Evolutionary conservation across 2,888 invertebrate species (phyloP).

Genomic region (Drosophila anceps): DNA sequence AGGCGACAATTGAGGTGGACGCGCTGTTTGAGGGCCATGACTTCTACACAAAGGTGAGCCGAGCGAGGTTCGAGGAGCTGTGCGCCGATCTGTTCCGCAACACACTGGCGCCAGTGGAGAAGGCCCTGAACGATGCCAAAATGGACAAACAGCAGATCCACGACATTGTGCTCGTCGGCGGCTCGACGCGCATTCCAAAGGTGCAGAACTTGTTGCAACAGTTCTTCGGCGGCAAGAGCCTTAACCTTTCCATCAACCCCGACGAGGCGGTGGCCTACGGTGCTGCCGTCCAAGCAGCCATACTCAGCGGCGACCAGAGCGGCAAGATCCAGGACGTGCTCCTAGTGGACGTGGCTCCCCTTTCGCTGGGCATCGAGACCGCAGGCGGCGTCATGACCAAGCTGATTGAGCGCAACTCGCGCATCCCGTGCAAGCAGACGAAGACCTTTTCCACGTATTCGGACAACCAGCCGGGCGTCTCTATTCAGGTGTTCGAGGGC

Average conservation of each 20-base stretch:
- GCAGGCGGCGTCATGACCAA: conserved; percentile 42
- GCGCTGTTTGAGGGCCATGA: conserved; percentile 39
- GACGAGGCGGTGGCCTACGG: conserved; percentile 40
- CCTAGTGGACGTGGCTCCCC: conserved; percentile 32
- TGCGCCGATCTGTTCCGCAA: conserved; percentile 31
- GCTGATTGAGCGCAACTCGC: conserved; percentile 35
- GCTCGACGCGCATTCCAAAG: conserved; percentile 38
- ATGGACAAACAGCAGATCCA: conserved; percentile 30
- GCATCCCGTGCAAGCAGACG: conserved; percentile 39
- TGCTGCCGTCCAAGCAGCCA: conserved; percentile 40
- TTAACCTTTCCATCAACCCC: conserved; percentile 40
- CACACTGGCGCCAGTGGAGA: conserved; percentile 37
- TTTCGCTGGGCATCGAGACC: conserved; percentile 20
- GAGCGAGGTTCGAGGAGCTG: conserved; percentile 25
- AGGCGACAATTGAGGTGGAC: conserved; percentile 34
- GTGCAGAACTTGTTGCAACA: conserved; percentile 37
- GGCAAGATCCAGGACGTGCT: conserved; percentile 40
- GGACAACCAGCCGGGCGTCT: conserved; percentile 40
- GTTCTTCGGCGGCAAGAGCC: conserved; percentile 36
- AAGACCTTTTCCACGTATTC: conserved; percentile 37
- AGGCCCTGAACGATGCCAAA: conserved; percentile 39
- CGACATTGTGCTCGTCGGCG: conserved; percentile 32
- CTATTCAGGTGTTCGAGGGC: conserved; percentile 38
- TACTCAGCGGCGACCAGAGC: conserved; percentile 37
- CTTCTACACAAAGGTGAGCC: conserved; percentile 27